Evolutionary conservation across 2,113 vertebrate genomes (phyloP).

Genomic region (Psammodynastes pulverulentus): DNA sequence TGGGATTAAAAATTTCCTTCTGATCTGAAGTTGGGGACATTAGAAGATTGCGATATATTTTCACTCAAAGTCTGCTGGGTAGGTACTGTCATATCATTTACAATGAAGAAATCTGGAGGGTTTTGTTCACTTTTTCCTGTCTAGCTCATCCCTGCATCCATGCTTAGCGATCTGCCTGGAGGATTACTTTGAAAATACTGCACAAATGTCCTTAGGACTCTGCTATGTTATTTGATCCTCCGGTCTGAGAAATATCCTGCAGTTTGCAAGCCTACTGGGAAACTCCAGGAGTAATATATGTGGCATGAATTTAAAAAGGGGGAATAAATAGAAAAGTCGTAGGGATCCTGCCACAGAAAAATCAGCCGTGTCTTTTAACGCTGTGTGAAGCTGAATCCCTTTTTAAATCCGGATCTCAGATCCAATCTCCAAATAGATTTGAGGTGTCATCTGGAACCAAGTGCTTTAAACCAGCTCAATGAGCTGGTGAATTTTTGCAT

Average conservation of each 20-base stretch:
- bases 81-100: neutral
- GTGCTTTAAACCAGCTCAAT: neutral
- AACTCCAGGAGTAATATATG: neutral
- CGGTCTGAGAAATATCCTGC: neutral
- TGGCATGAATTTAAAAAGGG: neutral
- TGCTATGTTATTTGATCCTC: neutral
- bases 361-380: neutral
- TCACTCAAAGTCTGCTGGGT: neutral
- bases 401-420: neutral
- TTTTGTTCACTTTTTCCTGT: neutral
- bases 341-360: neutral
- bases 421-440: neutral
- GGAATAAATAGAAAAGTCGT: neutral
- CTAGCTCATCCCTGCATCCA: neutral
- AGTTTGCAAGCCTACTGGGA: neutral
- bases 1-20: neutral
- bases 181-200: neutral
- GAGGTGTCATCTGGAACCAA: neutral
- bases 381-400: neutral
- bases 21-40: neutral
- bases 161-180: neutral
- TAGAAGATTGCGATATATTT: neutral
- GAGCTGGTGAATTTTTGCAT: neutral
- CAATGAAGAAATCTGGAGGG: neutral
- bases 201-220: neutral